Evolutionary conservation across 2,113 vertebrate species (phyloP).

Genomic region (Steatornis caripensis): DNA sequence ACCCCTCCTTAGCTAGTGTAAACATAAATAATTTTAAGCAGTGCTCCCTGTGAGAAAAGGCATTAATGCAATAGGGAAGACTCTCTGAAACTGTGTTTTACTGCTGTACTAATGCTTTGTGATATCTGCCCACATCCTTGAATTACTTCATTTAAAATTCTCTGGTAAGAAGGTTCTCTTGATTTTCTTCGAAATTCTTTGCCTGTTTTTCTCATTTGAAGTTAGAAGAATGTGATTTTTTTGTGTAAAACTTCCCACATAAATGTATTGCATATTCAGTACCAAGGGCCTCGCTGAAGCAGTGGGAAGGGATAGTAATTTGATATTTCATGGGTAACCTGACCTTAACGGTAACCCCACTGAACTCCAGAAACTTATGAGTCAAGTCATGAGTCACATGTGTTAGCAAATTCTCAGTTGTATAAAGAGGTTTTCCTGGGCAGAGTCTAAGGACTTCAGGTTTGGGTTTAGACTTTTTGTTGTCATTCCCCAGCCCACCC

Average conservation of each 20-base stretch:
- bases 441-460: not conserved
- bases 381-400: not conserved
- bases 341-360: not conserved
- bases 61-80: not conserved
- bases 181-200: not conserved
- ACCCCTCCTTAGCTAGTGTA: not conserved
- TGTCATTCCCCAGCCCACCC: not conserved
- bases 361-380: slow-evolving; percentile 23
- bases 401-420: slow-evolving; percentile 8
- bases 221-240: not conserved
- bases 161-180: not conserved
- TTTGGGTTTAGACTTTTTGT: not conserved
- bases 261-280: not conserved
- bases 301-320: not conserved
- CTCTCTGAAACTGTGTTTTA: not conserved
- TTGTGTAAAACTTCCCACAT: not conserved
- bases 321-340: not conserved
- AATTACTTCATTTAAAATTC: not conserved
- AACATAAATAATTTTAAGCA: not conserved
- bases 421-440: not conserved
- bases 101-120: not conserved
- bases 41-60: not conserved
- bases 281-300: not conserved
- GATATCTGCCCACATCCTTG: not conserved
- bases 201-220: slow-evolving; percentile 28